Evolutionary conservation across 1,140 invertebrate species (phyloP).

Genomic region (Araneus ventricosus): DNA sequence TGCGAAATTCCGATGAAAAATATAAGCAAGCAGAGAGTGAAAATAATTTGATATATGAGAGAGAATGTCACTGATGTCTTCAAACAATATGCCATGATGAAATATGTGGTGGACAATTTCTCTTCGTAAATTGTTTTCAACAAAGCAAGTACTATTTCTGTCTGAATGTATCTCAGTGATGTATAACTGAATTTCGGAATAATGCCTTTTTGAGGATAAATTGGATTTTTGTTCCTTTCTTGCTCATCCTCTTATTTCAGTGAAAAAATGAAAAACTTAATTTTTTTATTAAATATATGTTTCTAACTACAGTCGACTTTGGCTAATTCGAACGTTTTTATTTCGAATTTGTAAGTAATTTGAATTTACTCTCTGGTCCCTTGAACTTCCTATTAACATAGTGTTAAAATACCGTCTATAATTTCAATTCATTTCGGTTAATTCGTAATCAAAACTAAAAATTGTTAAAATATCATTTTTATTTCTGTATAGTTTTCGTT

Average conservation of each 20-base stretch:
- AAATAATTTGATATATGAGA: conserved; percentile 18
- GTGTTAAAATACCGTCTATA: no score
- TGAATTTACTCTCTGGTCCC: no score
- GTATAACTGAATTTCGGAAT: not conserved
- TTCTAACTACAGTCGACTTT: no score
- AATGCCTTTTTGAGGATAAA: not conserved
- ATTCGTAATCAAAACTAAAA: no score
- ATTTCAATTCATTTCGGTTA: no score
- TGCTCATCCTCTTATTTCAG: not conserved
- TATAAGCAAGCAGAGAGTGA: not conserved
- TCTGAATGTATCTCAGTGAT: not conserved
- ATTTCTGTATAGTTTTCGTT: no score
- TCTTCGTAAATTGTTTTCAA: not conserved
- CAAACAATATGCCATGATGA: conserved; percentile 24
- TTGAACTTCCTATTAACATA: no score
- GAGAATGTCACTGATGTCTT: not conserved
- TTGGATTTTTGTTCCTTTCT: not conserved
- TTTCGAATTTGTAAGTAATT: no score
- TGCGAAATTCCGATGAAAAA: conserved; percentile 21
- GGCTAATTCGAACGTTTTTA: no score
- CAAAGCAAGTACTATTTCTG: not conserved
- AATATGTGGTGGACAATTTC: conserved; percentile 19
- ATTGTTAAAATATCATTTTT: no score
- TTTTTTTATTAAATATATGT: no score
- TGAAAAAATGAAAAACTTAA: no score